A percentile compares a stretch with the other conserved stretches of the same genome.
phyloP scores from a whole-genome alignment of 2,888 invertebrate species.

The Drosophila algonquin region DNA sequence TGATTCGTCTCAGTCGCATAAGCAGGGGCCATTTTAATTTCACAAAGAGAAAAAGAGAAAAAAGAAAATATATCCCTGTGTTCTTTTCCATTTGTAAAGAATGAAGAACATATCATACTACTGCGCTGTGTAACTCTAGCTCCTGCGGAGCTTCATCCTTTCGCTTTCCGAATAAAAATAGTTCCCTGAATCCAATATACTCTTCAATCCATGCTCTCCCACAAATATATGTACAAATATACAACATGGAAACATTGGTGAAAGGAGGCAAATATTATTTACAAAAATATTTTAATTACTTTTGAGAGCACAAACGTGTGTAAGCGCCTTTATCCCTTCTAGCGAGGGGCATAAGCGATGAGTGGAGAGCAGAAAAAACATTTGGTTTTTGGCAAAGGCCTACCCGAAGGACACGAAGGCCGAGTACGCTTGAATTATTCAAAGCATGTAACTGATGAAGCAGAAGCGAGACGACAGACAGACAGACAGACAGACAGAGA shows the following conservation, averaged over 20 bases:
- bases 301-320: background rate
- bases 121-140: too few species aligned
- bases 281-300: constrained; percentile 60
- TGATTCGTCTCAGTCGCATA: too few species aligned
- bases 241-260: background rate
- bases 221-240: too few species aligned
- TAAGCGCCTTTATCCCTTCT: too few species aligned
- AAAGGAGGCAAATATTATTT: constrained; percentile 2
- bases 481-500: constrained; percentile 17
- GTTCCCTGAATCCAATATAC: too few species aligned
- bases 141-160: background rate
- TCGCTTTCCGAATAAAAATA: too few species aligned
- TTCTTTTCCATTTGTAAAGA: too few species aligned
- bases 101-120: too few species aligned
- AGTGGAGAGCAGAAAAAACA: constrained; percentile 9
- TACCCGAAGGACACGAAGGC: constrained; percentile 17
- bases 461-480: constrained; percentile 65
- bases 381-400: constrained; percentile 23
- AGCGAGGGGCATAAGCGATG: constrained; percentile 1
- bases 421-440: constrained; percentile 80
- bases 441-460: constrained; percentile 81
- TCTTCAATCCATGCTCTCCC: too few species aligned
- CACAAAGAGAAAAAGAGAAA: too few species aligned
- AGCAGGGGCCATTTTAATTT: too few species aligned
- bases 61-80: too few species aligned